phyloP scores from a whole-genome alignment of 2,888 invertebrate genomes.

The Cyrtodaria siliqua region DNA sequence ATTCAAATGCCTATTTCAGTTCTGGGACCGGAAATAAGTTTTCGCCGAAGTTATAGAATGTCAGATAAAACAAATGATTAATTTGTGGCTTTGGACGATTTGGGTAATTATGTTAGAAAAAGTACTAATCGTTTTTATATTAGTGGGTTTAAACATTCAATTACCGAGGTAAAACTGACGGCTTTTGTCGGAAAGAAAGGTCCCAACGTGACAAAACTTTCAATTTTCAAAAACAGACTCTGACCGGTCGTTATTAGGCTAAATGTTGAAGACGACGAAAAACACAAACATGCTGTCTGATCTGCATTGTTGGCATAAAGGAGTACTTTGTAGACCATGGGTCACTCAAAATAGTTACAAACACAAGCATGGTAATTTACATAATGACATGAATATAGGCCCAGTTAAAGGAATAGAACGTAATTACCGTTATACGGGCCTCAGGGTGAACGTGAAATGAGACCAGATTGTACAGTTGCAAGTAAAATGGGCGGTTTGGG shows the following conservation, averaged over 20 bases:
- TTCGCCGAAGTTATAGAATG: no score
- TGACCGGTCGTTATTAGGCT: neutral
- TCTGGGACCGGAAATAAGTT: no score
- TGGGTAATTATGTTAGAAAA: slow-evolving; percentile 8
- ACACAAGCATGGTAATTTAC: no score
- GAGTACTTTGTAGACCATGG: slow-evolving; percentile 16
- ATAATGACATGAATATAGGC: no score
- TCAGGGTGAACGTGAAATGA: no score
- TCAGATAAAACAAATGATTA: no score
- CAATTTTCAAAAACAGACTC: slow-evolving; percentile 6
- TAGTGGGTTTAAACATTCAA: slow-evolving; percentile 2
- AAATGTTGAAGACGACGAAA: slow-evolving; percentile 7
- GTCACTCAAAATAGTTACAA: no score
- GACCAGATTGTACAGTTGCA: no score
- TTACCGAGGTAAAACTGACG: slow-evolving; percentile 6
- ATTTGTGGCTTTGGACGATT: neutral
- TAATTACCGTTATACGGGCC: no score
- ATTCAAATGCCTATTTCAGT: no score
- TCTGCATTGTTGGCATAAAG: slow-evolving; percentile 18
- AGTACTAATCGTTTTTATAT: slow-evolving; percentile 21
- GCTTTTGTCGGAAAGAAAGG: neutral
- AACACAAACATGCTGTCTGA: neutral
- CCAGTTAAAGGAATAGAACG: no score
- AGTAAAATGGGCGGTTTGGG: no score
- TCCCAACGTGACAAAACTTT: slow-evolving; percentile 10